These are phyloP conservation scores for Chloroclystis v-ata DNA, from an alignment of 2,888 invertebrate genomes.

Conservation along the genomic window DNA sequence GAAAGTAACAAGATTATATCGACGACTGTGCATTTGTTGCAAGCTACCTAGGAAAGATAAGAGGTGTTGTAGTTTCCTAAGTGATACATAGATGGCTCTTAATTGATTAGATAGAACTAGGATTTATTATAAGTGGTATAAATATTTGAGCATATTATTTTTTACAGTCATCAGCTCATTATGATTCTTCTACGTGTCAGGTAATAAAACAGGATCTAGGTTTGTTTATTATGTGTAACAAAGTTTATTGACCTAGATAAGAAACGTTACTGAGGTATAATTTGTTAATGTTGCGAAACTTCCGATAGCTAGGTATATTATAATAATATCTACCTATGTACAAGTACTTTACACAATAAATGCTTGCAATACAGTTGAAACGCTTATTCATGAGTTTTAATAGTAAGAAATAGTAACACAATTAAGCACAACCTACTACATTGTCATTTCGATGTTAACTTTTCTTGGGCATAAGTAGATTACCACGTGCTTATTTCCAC, in stretches of 20 bases:
- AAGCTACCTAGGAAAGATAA: background rate
- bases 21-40: background rate
- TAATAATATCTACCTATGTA: background rate
- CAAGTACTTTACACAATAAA: no score
- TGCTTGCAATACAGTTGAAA: no score
- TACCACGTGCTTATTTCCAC: conserved; percentile 46
- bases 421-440: background rate
- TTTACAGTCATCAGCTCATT: conserved; percentile 31
- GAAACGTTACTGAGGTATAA: background rate
- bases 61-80: conserved; percentile 2
- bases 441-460: conserved; percentile 1
- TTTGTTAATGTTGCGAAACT: background rate
- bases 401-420: no score
- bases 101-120: background rate
- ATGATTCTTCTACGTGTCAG: conserved; percentile 36
- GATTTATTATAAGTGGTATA: background rate
- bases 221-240: conserved; percentile 36
- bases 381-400: no score
- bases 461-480: no score
- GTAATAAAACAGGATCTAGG: conserved; percentile 47
- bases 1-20: conserved; percentile 11
- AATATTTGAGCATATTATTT: background rate
- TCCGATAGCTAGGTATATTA: background rate
- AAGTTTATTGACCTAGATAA: conserved; percentile 50
- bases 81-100: conserved; percentile 35